phyloP scores from a whole-genome alignment of 2,888 invertebrate genomes.

The Lycia hirtaria region DNA sequence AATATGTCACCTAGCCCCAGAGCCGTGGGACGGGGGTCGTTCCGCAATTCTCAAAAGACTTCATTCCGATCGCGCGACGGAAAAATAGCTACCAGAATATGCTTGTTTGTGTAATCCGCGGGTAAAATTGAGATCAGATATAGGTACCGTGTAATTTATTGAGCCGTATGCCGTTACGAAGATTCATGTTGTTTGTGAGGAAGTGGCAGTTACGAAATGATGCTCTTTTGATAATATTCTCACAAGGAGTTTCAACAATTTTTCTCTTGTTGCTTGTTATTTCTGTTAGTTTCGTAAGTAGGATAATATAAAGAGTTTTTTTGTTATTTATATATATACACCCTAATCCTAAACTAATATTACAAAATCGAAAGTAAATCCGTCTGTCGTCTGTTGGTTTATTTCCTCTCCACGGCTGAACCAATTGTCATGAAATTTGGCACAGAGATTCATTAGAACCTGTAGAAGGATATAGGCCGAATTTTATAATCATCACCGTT shows the following conservation, averaged over 20 bases:
- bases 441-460: no score
- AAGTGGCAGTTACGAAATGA: slow-evolving; percentile 15
- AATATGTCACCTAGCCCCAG: slow-evolving; percentile 53
- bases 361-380: no score
- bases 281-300: no score
- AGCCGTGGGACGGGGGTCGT: slow-evolving; percentile 44
- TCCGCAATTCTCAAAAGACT: slow-evolving; percentile 45
- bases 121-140: slow-evolving; percentile 40
- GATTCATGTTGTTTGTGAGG: slow-evolving; percentile 39
- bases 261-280: no score
- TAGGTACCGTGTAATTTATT: slow-evolving; percentile 38
- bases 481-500: no score
- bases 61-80: slow-evolving; percentile 33
- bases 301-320: no score
- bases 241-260: not conserved
- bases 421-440: no score
- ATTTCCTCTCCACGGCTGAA: no score
- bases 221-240: not conserved
- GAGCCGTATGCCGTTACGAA: slow-evolving; percentile 40
- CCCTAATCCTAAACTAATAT: no score
- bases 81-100: slow-evolving; percentile 43
- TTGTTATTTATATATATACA: no score
- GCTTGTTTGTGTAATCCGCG: slow-evolving; percentile 41
- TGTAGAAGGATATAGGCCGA: no score
- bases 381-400: no score